Evolutionary conservation across 2,888 invertebrate genomes (phyloP), one percentile per base, ranked within the genome.

Genomic region (Phyto melanocephala): DNA sequence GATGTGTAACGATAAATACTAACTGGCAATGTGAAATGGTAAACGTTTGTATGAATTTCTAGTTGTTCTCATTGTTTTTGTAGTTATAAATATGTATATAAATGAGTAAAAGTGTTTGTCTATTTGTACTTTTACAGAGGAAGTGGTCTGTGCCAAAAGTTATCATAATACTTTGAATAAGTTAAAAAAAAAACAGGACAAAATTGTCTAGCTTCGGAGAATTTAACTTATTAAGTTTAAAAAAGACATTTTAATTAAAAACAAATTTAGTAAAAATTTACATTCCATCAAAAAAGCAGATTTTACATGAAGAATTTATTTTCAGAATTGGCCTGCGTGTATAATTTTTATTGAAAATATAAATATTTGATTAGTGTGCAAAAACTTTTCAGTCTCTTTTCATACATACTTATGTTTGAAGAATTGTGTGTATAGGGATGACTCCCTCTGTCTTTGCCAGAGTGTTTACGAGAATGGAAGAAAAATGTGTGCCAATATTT

Each of bases 1-100:
- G 70, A 65, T 80, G 42, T 54, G 70, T 58, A 74, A 65, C 58
- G 37, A 81, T 81, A 81, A 81, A 81, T 78, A 74, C 78, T 81
- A 65, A 70, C 68, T 81, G 81, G 65, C 81, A 82, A 78, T 78
- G 74, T 56, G 78, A 70, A 65, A 76, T 67, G 33, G 17, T 20
- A 67, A 67, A 11, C 24, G 58, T 45, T 6, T 67, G 58, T 45
- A 33, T 47, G 63, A 7, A 37, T 20, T 15, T 72, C 37, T 42
- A 4, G 33, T 42, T 22, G 37, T 24, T 45, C 24, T 45, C 4
- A 13, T 24, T 40, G 22, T 42, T 45, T 40, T 62, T 62, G 37
- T 63, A 24, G 62, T 50, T 52, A 42, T 52, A 54, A 63, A 33
- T 62, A 11, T n/a, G n/a, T n/a, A n/a, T 28, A 54, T 42, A 63